Evolutionary conservation across 2,113 vertebrate genomes (phyloP).

Genomic region (Balaeniceps rex): DNA sequence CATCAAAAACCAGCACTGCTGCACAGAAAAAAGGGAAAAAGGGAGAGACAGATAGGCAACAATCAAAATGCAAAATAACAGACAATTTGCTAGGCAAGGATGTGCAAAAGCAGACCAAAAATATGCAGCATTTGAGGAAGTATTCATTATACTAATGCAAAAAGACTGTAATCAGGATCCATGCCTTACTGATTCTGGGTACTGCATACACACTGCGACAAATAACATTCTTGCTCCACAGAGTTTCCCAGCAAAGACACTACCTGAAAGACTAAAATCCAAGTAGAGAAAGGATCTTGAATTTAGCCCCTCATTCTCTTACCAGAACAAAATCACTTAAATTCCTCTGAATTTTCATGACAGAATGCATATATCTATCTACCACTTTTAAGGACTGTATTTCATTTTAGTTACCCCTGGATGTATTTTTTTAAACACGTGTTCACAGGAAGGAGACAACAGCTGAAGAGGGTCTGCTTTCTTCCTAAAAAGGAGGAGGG

Average conservation of each 20-base stretch:
- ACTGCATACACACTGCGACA: not conserved
- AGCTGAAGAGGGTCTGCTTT: not conserved
- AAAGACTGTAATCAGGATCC: not conserved
- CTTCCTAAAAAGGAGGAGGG: not conserved
- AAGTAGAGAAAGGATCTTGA: not conserved
- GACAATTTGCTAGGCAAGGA: not conserved
- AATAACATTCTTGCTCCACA: not conserved
- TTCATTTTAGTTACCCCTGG: not conserved
- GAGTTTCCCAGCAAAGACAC: not conserved
- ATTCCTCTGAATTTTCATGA: not conserved
- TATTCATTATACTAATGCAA: not conserved
- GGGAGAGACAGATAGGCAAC: not conserved
- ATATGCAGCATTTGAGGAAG: not conserved
- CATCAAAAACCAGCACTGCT: not conserved
- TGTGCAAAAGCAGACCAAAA: not conserved
- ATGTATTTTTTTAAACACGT: not conserved
- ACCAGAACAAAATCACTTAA: not conserved
- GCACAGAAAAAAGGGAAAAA: not conserved
- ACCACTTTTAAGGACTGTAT: not conserved
- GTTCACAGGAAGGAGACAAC: not conserved
- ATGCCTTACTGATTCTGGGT: not conserved
- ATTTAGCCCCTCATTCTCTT: not conserved
- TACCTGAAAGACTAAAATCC: not conserved
- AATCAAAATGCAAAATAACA: not conserved
- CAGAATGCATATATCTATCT: not conserved